Base-by-base conservation (phyloP, 2,113 vertebrate genomes). In the Pluvianellus socialis region DNA sequence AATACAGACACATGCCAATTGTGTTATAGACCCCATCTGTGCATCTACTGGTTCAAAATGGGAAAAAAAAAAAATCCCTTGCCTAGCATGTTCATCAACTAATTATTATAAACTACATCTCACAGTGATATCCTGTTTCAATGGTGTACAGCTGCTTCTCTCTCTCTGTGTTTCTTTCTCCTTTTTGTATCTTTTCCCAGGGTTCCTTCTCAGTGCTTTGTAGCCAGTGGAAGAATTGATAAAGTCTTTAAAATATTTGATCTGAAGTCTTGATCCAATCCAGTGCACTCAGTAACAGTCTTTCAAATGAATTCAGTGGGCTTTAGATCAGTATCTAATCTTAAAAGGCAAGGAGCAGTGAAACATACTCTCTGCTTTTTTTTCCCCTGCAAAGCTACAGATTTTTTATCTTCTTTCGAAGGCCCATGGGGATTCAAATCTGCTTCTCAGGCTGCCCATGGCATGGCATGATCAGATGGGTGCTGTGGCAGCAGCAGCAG, bases 11-110 rank as follows among this genome's bases (percentile, higher is more conserved):
- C 35, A 45, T 88, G 94, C 86, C 58, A 92, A 80, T 85, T 94
- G 88, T 92, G 61, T 94, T 95, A 92, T 45, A 94, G 83, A 79
- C 66, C 73, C 91, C 91, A 94, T 96, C 83, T 96, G 91, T 89
- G 92, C 92, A 84, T 92, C 61, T 90, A 49, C 83, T 91, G 56
- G 79, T 93, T 96, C 79, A 90, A 75, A 92, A 90, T 27, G 44
- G 70, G 38, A 9, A 38, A 74, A 93, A 88, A 94, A 91, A 96
- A 92, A 91, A 96, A 65, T 72, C 61, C 61, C 92, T 95, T 86
- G 83, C 92, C 70, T 93, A 92, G 92, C 61, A 65, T 73, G 79
- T 85, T 85, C 86, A 89, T 95, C 80, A 56, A 88, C 67, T 95
- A 70, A 92, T 94, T 94, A 91, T 83, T 92, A 81, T 91, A 89